These are phyloP conservation scores for Diadumene lineata DNA, from an alignment of 92 coral and sea anemone species.

Conservation along the genomic window DNA sequence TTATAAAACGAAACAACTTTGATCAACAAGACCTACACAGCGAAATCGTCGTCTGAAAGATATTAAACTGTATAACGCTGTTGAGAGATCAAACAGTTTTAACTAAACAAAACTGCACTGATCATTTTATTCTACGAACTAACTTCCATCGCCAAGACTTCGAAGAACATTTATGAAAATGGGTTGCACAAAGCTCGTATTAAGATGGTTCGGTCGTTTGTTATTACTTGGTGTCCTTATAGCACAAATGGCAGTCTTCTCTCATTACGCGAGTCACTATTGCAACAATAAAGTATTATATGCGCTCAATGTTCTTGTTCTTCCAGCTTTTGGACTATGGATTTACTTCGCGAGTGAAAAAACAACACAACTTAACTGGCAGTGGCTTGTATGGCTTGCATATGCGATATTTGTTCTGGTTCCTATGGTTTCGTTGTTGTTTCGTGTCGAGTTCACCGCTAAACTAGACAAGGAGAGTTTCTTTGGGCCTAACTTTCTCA, in stretches of 20 bases:
- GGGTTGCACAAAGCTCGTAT: not conserved
- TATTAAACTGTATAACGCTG: too few relatives aligned
- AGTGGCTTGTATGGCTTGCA: constrained; percentile 30
- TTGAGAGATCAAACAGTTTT: too few relatives aligned
- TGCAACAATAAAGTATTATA: constrained; percentile 3
- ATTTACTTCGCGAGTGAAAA: constrained; percentile 18
- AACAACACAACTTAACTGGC: not conserved
- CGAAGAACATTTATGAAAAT: not conserved
- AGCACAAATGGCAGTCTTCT: constrained; percentile 25
- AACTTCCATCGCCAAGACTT: not conserved
- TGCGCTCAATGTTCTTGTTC: not conserved
- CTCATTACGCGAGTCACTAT: constrained; percentile 44
- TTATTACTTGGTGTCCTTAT: constrained; percentile 8
- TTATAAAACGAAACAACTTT: too few relatives aligned
- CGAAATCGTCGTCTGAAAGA: too few relatives aligned
- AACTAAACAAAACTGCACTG: too few relatives aligned
- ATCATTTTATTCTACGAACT: too few relatives aligned
- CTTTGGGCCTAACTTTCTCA: constrained; percentile 67
- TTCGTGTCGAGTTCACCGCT: constrained; percentile 21
- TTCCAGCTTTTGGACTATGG: constrained; percentile 20
- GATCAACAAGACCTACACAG: too few relatives aligned
- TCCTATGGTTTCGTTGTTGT: constrained; percentile 28
- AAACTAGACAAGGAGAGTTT: constrained; percentile 31
- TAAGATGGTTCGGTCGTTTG: constrained; percentile 11
- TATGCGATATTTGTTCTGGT: constrained; percentile 28